A percentile compares a stretch with the other conserved stretches of the same genome.
Evolutionary conservation across 2,113 vertebrate species (phyloP).

Genomic region (Anseranas semipalmata): DNA sequence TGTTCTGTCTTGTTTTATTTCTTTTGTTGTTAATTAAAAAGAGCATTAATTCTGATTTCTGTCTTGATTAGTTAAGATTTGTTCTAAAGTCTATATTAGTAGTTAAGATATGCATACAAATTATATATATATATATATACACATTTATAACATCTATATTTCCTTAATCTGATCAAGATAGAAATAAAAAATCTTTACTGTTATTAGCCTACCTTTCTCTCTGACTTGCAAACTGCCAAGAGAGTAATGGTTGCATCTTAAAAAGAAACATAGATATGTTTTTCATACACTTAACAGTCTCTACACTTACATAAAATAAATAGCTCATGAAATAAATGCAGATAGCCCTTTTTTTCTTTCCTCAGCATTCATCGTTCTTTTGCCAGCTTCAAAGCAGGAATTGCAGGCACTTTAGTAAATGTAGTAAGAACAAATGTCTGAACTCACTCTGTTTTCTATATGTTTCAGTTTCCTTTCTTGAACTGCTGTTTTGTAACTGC

Average conservation of each 20-base stretch:
- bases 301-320: slow-evolving; percentile 31
- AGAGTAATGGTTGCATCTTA: neutral
- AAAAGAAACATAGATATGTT: neutral
- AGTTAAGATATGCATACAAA: neutral
- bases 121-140: neutral
- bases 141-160: neutral
- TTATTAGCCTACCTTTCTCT: neutral
- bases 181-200: neutral
- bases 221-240: neutral
- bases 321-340: slow-evolving; percentile 37
- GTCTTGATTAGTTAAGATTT: neutral
- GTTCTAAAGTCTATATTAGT: neutral
- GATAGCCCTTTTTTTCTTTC: slow-evolving; percentile 45
- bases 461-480: slow-evolving; percentile 7
- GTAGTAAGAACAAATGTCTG: slow-evolving; percentile 7
- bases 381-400: neutral
- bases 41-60: neutral
- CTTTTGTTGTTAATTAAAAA: slow-evolving; percentile 9
- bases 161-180: neutral
- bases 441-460: neutral
- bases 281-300: slow-evolving; percentile 4
- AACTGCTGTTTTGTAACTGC: slow-evolving; percentile 15
- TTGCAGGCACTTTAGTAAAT: neutral
- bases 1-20: slow-evolving; percentile 9
- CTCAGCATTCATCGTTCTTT: neutral